Conservation (phyloP, 2,797 vertebrate species). For the Brachyrhaphis roseni region DNA sequence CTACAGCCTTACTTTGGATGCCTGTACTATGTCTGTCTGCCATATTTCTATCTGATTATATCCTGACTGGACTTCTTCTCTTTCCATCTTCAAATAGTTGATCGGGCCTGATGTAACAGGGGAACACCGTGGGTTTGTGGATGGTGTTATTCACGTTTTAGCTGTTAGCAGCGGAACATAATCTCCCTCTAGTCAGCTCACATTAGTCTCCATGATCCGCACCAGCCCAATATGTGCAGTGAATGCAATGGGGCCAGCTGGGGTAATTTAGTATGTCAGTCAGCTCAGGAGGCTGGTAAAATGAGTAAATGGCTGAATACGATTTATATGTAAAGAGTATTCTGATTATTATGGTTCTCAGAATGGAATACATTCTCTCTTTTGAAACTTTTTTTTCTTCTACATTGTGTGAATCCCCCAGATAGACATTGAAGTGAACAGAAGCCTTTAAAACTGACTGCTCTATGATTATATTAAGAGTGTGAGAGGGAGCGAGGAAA, state of each 20-base stretch:
- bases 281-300: constrained; percentile 76
- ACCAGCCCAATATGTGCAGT: constrained; percentile 77
- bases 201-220: constrained; percentile 80
- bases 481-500: constrained; percentile 65
- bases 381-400: constrained; percentile 68
- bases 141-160: constrained; percentile 75
- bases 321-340: constrained; percentile 81
- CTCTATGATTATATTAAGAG: constrained; percentile 85
- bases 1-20: background rate
- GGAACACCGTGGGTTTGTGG: constrained; percentile 69
- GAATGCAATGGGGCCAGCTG: constrained; percentile 76
- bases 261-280: constrained; percentile 81
- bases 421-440: constrained; percentile 80
- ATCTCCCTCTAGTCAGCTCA: constrained; percentile 81
- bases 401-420: constrained; percentile 77
- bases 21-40: constrained; percentile 4
- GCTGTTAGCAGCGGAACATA: constrained; percentile 79
- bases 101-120: constrained; percentile 72
- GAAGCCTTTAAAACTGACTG: constrained; percentile 80
- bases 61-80: constrained; percentile 13
- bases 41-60: constrained; percentile 14
- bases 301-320: constrained; percentile 78
- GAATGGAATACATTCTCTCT: constrained; percentile 72
- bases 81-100: constrained; percentile 60
- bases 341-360: constrained; percentile 74